Evolutionary conservation across 2,888 invertebrate genomes (phyloP).

Genomic region (Arrhopalites spinosus): DNA sequence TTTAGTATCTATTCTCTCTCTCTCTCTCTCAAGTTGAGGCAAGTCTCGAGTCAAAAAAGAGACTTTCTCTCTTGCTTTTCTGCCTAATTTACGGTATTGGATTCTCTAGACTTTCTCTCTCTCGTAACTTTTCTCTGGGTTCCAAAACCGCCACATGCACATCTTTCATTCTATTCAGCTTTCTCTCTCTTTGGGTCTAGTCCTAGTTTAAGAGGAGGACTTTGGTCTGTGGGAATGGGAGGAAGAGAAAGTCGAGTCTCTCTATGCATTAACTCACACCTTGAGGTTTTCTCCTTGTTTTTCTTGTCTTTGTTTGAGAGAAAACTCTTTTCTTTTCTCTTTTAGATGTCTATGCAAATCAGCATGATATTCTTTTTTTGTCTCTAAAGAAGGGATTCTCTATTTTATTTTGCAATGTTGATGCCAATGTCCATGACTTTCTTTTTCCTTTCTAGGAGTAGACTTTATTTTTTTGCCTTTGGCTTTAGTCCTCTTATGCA

Average conservation of each 20-base stretch:
- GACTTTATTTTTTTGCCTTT: not conserved
- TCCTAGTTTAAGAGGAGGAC: not conserved
- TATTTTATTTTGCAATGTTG: too few species aligned
- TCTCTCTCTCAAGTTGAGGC: not conserved
- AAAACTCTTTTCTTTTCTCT: too few species aligned
- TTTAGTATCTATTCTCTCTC: not conserved
- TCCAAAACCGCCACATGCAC: not conserved
- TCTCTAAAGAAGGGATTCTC: too few species aligned
- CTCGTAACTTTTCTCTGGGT: too few species aligned
- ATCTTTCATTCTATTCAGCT: conserved; percentile 27
- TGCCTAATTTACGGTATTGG: conserved; percentile 34
- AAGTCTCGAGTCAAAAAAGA: not conserved
- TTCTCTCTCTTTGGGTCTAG: not conserved
- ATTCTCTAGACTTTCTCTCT: conserved; percentile 21
- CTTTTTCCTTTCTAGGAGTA: not conserved
- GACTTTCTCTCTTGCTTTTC: conserved; percentile 9
- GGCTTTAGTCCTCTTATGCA: not conserved
- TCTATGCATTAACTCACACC: too few species aligned
- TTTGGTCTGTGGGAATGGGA: too few species aligned
- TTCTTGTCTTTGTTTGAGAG: too few species aligned
- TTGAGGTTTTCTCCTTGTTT: too few species aligned
- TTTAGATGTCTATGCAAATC: too few species aligned
- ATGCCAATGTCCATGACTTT: too few species aligned
- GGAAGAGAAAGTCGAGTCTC: too few species aligned
- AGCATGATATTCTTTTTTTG: too few species aligned